Evolutionary conservation across 2,113 vertebrate species (phyloP), one percentile per base, ranked within the genome.

Genomic region (Ictidomys tridecemlineatus): DNA sequence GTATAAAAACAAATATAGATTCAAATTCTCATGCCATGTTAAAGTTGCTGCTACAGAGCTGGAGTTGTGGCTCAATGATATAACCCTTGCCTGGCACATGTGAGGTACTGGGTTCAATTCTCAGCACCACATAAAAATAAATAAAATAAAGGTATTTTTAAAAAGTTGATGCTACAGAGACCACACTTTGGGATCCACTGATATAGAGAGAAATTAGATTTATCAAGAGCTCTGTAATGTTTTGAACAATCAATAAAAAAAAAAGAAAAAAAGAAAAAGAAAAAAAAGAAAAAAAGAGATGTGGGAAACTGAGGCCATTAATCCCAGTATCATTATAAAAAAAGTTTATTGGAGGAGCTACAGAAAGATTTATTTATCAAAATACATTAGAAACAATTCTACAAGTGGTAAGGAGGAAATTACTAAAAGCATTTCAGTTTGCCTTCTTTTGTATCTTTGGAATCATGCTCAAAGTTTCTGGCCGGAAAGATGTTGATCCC

Each of bases 391-490:
- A 94, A 24, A 48, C 5, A 34, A 45, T 76, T 92, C 91, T 63
- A 16, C 6, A 94, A 96, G 10, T 22, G 32, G 70, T 34, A 63
- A 94, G 51, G 45, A 9, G 9, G 48, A 83, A 56, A 85, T 16
- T 69, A 65, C 30, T 69, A 45, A 85, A 95, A 96, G 8, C 8
- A 51, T 87, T 84, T 95, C 39, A 80, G 26, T 63, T 92, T 65
- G 77, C 78, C 28, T 87, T 30, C 69, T 97, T 92, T 8, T 79
- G 32, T 77, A 16, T 83, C 37, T 78, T 86, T 94, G 51, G 58
- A 56, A 85, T 92, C 70, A 96, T 69, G 72, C 37, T 82, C 53
- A 58, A 32, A 79, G 70, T 73, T 88, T 73, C 65, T 92, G 86
- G 37, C 16, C 37, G 67, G 85, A 90, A 89, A 97, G 45, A 17